Percentiles rank a stretch among this genome's conserved stretches.
Evolutionary conservation across 1,140 invertebrate genomes (phyloP).

Genomic region (Ceratosolen fusciceps): DNA sequence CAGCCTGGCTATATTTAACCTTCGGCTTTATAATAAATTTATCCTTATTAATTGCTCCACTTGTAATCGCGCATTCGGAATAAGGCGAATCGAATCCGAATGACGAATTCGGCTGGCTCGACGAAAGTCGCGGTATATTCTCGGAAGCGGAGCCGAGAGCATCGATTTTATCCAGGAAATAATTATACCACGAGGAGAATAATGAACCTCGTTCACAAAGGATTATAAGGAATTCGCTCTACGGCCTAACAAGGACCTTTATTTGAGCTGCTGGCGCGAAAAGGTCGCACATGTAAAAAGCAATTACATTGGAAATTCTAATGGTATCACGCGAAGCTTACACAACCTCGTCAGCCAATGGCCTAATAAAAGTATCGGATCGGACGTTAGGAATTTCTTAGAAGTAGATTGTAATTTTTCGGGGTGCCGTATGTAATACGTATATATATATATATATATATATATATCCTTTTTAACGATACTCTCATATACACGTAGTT

Average conservation of each 20-base stretch:
- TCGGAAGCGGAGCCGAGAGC: background rate
- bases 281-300: conserved; percentile 1
- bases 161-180: background rate
- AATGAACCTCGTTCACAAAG: background rate
- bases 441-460: no score
- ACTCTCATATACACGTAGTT: background rate
- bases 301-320: background rate
- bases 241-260: conserved; percentile 18
- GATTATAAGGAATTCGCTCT: background rate
- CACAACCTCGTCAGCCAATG: conserved; percentile 11
- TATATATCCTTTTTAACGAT: background rate
- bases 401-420: conserved; percentile 17
- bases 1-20: no score
- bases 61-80: no score
- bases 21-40: no score
- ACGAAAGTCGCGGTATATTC: no score
- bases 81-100: no score
- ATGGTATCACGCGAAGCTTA: conserved; percentile 19
- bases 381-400: background rate
- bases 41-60: no score
- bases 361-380: conserved; percentile 21
- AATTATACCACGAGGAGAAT: background rate
- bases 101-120: no score
- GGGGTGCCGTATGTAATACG: background rate
- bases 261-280: background rate